Evolutionary conservation across 2,888 invertebrate genomes (phyloP), one percentile per base, ranked within the genome.

Genomic region (Halictus quadricinctus): DNA sequence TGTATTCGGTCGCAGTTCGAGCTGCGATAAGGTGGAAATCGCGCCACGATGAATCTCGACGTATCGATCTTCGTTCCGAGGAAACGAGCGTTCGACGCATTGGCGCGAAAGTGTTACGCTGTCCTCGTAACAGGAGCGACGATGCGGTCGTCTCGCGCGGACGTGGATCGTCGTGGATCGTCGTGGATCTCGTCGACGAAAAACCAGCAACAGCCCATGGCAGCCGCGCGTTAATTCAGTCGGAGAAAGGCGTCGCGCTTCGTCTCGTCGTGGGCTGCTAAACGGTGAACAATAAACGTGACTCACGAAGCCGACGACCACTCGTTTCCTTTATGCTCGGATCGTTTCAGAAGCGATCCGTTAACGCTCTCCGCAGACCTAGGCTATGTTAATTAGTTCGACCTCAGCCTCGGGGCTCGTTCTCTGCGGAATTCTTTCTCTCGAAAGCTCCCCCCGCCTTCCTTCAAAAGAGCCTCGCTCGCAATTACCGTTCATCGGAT

Each of bases 241-340:
- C 76, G 70, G 73, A 83, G 80, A 84, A 86, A 86, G 85, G 79
- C 81, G 66, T 76, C 69, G 58, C 58, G 58, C 21, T 21, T n/a
- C 58, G 58, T 58, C 58, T 58, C 58, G 58, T 64, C 85, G 84
- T 83, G 75, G 80, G 77, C 72, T 75, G 70, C 76, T 80, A 81
- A 88, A 83, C 77, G 87, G 84, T 70, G 87, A 85, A 87, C 88
- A 86, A 88, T 84, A 87, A 85, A 81, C 84, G 81, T 89, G 87
- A 89, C 87, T 89, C 88, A 89, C 78, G 60, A 54, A 43, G 43
- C 18, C 41, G 80, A 69, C 79, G 80, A 69, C 79, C 58, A 29
- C 36, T 70, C 74, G 60, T 73, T 74, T 76, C 64, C 76, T 84
- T 81, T 74, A 81, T 76, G 75, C 36, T 41, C 54, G 83, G 54